Conservation (phyloP, 2,797 vertebrate genomes). For the Streptopelia turtur region DNA sequence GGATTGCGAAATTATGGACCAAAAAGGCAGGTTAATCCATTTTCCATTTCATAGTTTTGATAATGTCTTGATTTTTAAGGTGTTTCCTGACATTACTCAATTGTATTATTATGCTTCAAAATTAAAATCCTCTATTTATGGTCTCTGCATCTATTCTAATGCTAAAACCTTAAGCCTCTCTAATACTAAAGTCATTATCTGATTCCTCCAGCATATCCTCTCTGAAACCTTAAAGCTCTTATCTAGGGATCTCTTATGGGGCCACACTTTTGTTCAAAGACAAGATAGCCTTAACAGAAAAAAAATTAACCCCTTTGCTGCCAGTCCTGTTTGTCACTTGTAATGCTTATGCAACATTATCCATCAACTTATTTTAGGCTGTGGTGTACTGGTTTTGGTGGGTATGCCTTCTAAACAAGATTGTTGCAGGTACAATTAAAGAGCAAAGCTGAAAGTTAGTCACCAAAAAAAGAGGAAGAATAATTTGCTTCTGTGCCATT, state of each 20-base stretch:
- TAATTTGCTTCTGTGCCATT: background rate
- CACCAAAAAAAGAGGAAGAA: background rate
- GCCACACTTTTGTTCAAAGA: background rate
- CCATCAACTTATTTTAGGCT: background rate
- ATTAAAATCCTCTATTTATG: slow-evolving; percentile 7
- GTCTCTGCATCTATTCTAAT: background rate
- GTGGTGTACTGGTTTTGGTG: background rate
- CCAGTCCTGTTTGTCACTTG: background rate
- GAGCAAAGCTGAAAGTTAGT: background rate
- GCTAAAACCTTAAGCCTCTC: slow-evolving; percentile 22
- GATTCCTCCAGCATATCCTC: background rate
- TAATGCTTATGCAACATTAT: background rate
- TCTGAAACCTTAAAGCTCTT: background rate
- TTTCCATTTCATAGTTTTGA: background rate
- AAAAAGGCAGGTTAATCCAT: background rate
- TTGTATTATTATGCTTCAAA: background rate
- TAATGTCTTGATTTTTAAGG: background rate
- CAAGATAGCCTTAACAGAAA: background rate
- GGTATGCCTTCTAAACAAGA: background rate
- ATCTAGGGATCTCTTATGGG: background rate
- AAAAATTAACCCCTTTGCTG: background rate
- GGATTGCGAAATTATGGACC: background rate
- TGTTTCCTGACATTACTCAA: background rate
- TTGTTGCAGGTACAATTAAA: background rate
- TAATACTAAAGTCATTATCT: slow-evolving; percentile 22